Evolutionary conservation across 2,113 vertebrate genomes (phyloP), one percentile per base, ranked within the genome.

Genomic region (Ptychochromis oligacanthus): DNA sequence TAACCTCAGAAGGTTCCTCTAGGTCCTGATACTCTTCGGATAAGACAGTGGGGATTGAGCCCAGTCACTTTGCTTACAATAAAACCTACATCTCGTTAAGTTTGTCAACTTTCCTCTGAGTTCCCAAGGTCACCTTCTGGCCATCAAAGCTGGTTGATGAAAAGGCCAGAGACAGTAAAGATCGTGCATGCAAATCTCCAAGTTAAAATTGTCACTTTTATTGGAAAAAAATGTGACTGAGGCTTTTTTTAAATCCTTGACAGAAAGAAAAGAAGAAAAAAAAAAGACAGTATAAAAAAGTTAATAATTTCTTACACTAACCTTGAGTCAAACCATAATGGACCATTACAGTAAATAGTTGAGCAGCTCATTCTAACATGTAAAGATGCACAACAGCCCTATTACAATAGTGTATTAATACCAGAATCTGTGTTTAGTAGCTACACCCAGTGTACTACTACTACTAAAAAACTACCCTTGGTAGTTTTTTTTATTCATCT

Each of bases 261-360:
- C 18, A 56, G 65, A 24, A 77, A 40, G 55, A 58, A 1, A 22
- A 59, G 13, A 65, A 61, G 28, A n/a, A 58, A 75, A 2, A 24
- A 75, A 6, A 62, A 43, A 34, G 18, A 28, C 18, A 40, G 7
- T 54, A 49, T 40, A n/a, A 22, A 79, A 55, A 17, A 62, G 84
- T 89, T 82, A 86, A 87, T 90, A 8, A 87, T 91, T 89, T 84
- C 56, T 80, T 40, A 75, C 4, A n/a, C 15, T 57, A 72, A 79
- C 43, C 31, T 36, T 4, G 5, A 38, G 65, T 52, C 38, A 74
- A 31, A 4, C 2, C 28, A 3, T 6, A 54, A 24, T 22, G 15
- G 31, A 74, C 34, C 24, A 61, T 61, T 28, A 3, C 5, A 62
- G 7, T 49, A 52, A 3, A 52, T 72, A 34, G 34, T 34, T 56